Evolutionary conservation across 2,797 vertebrate species (phyloP).

Genomic region (Anolis apletophallus): DNA sequence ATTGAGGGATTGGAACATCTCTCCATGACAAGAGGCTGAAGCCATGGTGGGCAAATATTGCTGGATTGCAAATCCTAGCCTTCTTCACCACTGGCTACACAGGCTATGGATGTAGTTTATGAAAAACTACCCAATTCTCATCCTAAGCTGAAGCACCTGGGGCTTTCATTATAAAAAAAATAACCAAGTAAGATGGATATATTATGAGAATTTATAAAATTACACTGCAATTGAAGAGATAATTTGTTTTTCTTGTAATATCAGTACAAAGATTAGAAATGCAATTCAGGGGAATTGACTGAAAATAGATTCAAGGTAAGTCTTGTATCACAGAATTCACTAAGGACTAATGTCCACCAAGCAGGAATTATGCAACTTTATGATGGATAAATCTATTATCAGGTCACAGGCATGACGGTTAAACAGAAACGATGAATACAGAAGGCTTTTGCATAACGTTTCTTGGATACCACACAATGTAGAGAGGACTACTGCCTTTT

Average conservation of each 20-base stretch:
- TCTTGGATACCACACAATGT: neutral
- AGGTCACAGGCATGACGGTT: neutral
- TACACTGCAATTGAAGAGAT: neutral
- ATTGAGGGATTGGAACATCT: neutral
- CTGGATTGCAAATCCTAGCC: too few species aligned
- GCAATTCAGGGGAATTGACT: neutral
- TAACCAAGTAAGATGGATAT: neutral
- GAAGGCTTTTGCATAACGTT: neutral
- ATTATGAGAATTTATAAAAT: neutral
- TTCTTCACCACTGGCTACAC: too few species aligned
- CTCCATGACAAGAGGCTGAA: too few species aligned
- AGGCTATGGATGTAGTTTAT: neutral
- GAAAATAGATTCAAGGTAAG: neutral
- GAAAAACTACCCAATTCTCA: neutral
- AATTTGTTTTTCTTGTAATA: neutral
- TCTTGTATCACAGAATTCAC: neutral
- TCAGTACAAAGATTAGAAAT: neutral
- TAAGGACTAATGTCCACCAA: neutral
- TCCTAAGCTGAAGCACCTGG: neutral
- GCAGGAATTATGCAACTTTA: too few species aligned
- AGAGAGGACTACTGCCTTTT: neutral
- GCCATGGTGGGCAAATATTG: too few species aligned
- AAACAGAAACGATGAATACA: neutral
- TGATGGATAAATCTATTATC: neutral
- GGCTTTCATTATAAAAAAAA: neutral